These are phyloP conservation scores for Lutraria rhynchaena DNA, from an alignment of 1,140 invertebrate genomes.

Conservation along the genomic window DNA sequence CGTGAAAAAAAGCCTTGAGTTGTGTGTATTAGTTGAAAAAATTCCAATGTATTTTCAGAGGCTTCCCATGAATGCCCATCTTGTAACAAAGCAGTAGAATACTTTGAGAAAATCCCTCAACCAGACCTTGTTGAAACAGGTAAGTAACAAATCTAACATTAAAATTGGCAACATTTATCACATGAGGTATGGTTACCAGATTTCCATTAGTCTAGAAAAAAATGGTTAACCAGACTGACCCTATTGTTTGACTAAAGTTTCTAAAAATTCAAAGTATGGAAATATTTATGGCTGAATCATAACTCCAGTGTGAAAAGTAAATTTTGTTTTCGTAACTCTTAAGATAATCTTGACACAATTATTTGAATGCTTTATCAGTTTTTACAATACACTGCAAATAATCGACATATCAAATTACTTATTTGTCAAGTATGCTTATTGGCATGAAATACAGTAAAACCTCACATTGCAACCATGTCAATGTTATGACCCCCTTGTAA, in stretches of 20 bases:
- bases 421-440: too few species aligned
- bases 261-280: not conserved
- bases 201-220: not conserved
- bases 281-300: not conserved
- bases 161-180: not conserved
- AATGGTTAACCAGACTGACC: not conserved
- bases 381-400: too few species aligned
- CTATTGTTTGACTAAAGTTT: not conserved
- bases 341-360: too few species aligned
- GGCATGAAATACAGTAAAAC: too few species aligned
- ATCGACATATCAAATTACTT: too few species aligned
- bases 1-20: too few species aligned
- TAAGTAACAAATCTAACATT: not conserved
- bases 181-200: not conserved
- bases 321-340: too few species aligned
- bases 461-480: too few species aligned
- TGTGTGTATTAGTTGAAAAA: too few species aligned
- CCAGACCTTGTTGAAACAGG: constrained; percentile 40
- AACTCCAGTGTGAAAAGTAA: not conserved
- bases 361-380: too few species aligned
- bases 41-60: constrained; percentile 15
- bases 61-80: constrained; percentile 30
- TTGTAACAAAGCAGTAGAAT: constrained; percentile 34
- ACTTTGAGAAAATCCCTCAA: constrained; percentile 12
- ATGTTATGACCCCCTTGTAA: too few species aligned